Conservation (phyloP, 2,888 invertebrate species). For the Lagria hirta region DNA sequence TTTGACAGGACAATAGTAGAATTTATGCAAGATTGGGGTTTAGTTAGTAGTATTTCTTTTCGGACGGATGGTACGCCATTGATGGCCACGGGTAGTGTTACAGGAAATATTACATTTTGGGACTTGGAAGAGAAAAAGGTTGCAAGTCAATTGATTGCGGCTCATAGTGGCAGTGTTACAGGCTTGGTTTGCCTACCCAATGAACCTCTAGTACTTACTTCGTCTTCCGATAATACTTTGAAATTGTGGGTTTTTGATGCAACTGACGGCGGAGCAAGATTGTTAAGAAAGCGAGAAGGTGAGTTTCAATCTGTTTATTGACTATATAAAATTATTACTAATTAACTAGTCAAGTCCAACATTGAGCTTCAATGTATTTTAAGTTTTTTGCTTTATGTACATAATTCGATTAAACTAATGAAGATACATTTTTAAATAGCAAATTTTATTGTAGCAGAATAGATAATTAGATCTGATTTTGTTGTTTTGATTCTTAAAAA, state of each 20-base stretch:
- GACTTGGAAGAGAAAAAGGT: conserved; percentile 81
- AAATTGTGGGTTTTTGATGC: conserved; percentile 92
- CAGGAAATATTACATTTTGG: conserved; percentile 92
- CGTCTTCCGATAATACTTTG: conserved; percentile 90
- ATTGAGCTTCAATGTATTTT: too few relatives aligned
- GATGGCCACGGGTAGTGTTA: conserved; percentile 79
- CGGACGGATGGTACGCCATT: conserved; percentile 82
- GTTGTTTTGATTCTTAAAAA: conserved; percentile 28
- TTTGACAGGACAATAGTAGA: conserved; percentile 80
- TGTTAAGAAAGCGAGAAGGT: conserved; percentile 69
- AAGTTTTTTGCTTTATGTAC: too few relatives aligned
- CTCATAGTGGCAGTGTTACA: conserved; percentile 75
- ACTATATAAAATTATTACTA: too few relatives aligned
- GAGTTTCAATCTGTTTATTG: too few relatives aligned
- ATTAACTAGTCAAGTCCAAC: too few relatives aligned
- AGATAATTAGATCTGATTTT: too few relatives aligned
- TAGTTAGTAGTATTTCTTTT: conserved; percentile 81
- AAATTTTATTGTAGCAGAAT: too few relatives aligned
- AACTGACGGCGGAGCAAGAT: conserved; percentile 85
- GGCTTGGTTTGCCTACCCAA: conserved; percentile 82
- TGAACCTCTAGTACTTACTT: conserved; percentile 88
- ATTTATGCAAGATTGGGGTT: conserved; percentile 90
- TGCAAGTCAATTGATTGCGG: conserved; percentile 75
- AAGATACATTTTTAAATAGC: too few relatives aligned
- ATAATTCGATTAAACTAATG: too few relatives aligned